Evolutionary conservation across 2,797 vertebrate species (phyloP), one percentile per base, ranked within the genome.

Genomic region (Alcedo atthis): DNA sequence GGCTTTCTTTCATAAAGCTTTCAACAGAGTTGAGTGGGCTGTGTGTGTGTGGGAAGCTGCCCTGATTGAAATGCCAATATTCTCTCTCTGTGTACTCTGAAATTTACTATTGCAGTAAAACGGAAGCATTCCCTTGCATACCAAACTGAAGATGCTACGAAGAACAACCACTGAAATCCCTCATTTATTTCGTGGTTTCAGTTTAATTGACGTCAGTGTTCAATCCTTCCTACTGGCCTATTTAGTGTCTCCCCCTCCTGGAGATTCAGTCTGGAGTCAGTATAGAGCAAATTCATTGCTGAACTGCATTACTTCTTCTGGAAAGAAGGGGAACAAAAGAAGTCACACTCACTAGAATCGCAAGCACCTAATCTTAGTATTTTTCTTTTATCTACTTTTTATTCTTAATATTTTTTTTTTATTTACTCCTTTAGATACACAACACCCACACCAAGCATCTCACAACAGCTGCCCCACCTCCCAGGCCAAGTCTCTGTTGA

Each of bases 11-110:
- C 95, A 93, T 96, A 96, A 96, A 97, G 90, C 95, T 95, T 96
- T 97, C 93, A 90, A 55, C 76, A 32, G 71, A 83, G 81, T 51
- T 57, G 78, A 90, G 81, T 77, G 82, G 64, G 78, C 64, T 79
- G 73, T 1, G 32, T 33, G 32, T 37, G 53, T 49, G 66, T 73
- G 51, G 80, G 85, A 89, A 93, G 68, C 79, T 84, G n/a, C 89
- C 75, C 68, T 95, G 95, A 97, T 95, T 96, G 95, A 97, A 97
- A 97, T 26, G 94, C 94, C 96, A 96, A 94, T 96, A 96, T 96
- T 90, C 64, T 83, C 68, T 94, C 77, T 62, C 62, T 73, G 86
- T 61, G 66, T 59, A 46, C 81, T 95, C 85, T 85, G 93, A 92
- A 93, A 97, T 97, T 97, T 97, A 97, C 61, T 92, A 11, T 42